Percentiles rank a stretch among this genome's conserved stretches.
These are phyloP conservation scores for Vesta saturnalis DNA, from an alignment of 2,888 invertebrate genomes.

Conservation along the genomic window DNA sequence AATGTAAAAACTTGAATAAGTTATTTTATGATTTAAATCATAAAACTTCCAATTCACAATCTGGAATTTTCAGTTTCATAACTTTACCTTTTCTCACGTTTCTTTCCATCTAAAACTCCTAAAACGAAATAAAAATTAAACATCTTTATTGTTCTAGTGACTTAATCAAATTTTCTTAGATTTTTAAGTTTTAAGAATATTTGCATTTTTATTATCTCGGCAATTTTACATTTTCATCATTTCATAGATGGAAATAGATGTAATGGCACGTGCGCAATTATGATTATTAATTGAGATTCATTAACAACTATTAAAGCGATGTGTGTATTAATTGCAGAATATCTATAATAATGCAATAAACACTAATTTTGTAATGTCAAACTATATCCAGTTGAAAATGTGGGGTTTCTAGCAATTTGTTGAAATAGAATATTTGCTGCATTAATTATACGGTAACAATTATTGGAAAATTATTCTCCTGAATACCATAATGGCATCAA, in stretches of 20 bases:
- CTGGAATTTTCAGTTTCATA: neutral
- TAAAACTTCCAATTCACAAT: conserved; percentile 15
- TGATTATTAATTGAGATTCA: neutral
- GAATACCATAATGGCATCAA: neutral
- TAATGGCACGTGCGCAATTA: no score
- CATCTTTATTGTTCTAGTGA: conserved; percentile 52
- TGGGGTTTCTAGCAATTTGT: neutral
- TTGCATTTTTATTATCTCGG: conserved; percentile 47
- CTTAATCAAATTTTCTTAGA: conserved; percentile 49
- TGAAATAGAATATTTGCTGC: neutral
- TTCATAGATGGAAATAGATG: neutral
- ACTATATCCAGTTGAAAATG: no score
- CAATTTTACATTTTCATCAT: conserved; percentile 30
- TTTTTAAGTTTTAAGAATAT: conserved; percentile 39
- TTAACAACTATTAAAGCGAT: neutral
- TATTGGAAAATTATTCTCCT: neutral
- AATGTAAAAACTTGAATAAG: conserved; percentile 26
- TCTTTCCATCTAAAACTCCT: conserved; percentile 27
- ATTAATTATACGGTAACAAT: neutral
- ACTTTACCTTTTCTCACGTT: conserved; percentile 3
- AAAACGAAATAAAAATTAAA: conserved; percentile 52
- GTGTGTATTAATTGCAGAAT: neutral
- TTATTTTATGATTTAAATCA: conserved; percentile 21
- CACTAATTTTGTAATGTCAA: neutral
- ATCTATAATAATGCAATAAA: neutral